Percentiles rank a stretch among this genome's conserved stretches.
phyloP scores from a whole-genome alignment of 2,797 vertebrate genomes.

The Holocentrus rufus region DNA sequence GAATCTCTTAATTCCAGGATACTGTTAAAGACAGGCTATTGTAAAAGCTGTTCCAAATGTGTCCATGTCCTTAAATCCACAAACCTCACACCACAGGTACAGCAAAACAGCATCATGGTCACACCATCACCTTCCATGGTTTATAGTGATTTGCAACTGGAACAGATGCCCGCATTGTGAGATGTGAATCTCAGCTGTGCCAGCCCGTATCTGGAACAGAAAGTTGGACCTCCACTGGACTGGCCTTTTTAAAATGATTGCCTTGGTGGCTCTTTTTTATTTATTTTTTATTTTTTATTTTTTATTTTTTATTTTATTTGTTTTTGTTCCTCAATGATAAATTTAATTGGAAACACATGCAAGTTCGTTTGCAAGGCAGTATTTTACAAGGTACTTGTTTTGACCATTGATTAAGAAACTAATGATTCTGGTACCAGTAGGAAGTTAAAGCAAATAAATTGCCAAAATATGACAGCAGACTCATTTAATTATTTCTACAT shows the following conservation, averaged over 20 bases:
- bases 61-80: conserved; percentile 34
- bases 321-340: neutral
- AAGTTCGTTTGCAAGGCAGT: conserved; percentile 24
- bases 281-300: no score
- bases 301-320: no score
- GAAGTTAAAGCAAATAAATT: neutral
- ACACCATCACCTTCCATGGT: neutral
- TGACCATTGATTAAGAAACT: neutral
- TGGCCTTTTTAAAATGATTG: conserved; percentile 6
- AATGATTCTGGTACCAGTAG: neutral
- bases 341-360: conserved; percentile 23
- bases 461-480: neutral
- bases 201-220: neutral
- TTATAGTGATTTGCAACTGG: conserved; percentile 21
- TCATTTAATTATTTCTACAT: neutral
- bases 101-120: conserved; percentile 3
- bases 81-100: conserved; percentile 31
- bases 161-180: conserved; percentile 16
- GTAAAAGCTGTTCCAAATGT: conserved; percentile 53
- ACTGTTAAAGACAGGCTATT: conserved; percentile 53
- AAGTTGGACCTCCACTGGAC: neutral
- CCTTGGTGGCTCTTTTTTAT: conserved; percentile 13
- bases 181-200: conserved; percentile 1
- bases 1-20: conserved; percentile 64
- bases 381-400: conserved; percentile 18